Conservation (phyloP, 2,888 invertebrate species). For the Hirtodrosophila cameraria region DNA sequence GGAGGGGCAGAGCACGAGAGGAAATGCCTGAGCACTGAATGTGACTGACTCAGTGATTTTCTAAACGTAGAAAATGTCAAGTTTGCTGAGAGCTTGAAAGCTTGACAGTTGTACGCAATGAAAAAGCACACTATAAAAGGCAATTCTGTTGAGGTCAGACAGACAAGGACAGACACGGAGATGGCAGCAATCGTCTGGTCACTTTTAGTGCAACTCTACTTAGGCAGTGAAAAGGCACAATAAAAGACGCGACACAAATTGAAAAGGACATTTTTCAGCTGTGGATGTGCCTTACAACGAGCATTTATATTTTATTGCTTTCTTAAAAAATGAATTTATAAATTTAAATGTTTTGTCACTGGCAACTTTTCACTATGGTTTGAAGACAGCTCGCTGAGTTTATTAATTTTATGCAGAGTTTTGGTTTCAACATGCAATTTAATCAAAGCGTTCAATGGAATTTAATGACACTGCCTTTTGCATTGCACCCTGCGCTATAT, state of each 20-base stretch:
- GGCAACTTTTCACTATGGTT: too few relatives aligned
- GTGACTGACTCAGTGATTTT: slow-evolving; percentile 28
- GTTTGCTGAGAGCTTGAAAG: slow-evolving; percentile 19
- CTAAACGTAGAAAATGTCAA: slow-evolving; percentile 33
- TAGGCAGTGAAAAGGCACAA: slow-evolving; percentile 27
- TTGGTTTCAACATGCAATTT: too few relatives aligned
- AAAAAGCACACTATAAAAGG: slow-evolving; percentile 10
- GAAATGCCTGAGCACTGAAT: slow-evolving; percentile 6
- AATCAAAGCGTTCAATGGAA: too few relatives aligned
- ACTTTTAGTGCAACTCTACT: slow-evolving; percentile 48
- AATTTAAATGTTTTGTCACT: too few relatives aligned
- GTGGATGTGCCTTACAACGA: background rate
- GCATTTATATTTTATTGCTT: too few relatives aligned
- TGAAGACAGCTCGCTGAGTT: too few relatives aligned
- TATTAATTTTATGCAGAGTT: too few relatives aligned
- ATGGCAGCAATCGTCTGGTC: slow-evolving; percentile 49
- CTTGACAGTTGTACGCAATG: slow-evolving; percentile 13
- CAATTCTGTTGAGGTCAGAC: slow-evolving; percentile 20
- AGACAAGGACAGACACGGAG: slow-evolving; percentile 2
- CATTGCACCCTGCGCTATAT: too few relatives aligned
- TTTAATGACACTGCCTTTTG: too few relatives aligned
- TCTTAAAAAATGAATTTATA: too few relatives aligned
- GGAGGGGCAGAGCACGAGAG: slow-evolving; percentile 18
- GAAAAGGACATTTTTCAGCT: slow-evolving; percentile 60
- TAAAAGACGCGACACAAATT: slow-evolving; percentile 58